Evolutionary conservation across 1,140 invertebrate species (phyloP), one percentile per base, ranked within the genome.

Genomic region (Hylyphantes graminicola): DNA sequence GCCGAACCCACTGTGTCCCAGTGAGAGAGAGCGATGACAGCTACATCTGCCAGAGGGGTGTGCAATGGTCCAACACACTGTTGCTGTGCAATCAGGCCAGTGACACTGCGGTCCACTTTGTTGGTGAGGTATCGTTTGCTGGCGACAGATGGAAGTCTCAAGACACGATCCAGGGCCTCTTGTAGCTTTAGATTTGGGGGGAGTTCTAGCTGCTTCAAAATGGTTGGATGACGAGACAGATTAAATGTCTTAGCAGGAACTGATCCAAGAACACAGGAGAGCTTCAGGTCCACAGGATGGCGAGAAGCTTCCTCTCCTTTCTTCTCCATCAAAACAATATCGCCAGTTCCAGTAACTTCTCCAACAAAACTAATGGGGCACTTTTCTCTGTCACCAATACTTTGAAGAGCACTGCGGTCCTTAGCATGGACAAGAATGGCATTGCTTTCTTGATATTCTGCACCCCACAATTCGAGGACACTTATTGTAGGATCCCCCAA

Each of bases 391-490:
- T 90, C 88, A 61, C 95, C 94, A 74, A 99, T 95, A 86, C 92
- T 91, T 87, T 93, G 90, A 0, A 99, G 90, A 2, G 94, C 84
- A 13, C 90, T 81, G 11, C 93, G 90, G 87, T 95, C 91, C 77
- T 94, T 83, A 0, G 92, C 90, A 61, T 91, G 91, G 86, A 96
- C 94, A 0, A 98, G 89, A 61, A 98, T 91, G 0, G 97, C 97
- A 90, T 99, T 94, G 86, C 95, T 98, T 90, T 99, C 98, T 91
- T 99, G 98, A 88, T 99, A 99, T 89, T 99, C 98, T 0, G 97
- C 98, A 0, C 97, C 97, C 98, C 98, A 99, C 7, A 99, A 89
- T 89, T 99, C 98, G 78, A 98, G 89, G 0, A 96, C 94, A 70
- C 93, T 97, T 13, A 99, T 94, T 10, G 96, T 98, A 0, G 96